A percentile compares a stretch with the other conserved stretches of the same genome.
Conservation (phyloP, 2,888 invertebrate species). For the Ligdia adustata region DNA sequence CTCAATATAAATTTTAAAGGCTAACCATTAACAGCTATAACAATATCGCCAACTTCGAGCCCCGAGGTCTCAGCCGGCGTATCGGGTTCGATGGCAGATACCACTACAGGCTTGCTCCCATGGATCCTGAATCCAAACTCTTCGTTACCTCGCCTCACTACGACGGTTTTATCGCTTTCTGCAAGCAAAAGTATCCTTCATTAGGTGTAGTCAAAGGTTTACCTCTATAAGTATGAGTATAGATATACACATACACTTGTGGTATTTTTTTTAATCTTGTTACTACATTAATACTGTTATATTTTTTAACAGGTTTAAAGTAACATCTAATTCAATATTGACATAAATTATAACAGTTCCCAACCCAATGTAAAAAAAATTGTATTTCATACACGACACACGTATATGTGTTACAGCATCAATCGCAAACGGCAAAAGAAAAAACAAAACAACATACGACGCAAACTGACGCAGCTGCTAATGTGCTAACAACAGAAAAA, state of each 20-base stretch:
- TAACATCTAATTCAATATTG: too few species aligned
- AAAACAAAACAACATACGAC: conserved; percentile 4
- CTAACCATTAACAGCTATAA: conserved; percentile 93
- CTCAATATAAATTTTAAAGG: not conserved
- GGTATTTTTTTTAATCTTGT: too few species aligned
- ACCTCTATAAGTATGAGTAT: too few species aligned
- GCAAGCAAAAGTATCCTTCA: too few species aligned
- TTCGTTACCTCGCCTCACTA: conserved; percentile 91
- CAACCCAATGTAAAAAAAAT: too few species aligned
- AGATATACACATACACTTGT: too few species aligned
- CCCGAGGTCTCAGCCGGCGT: conserved; percentile 97
- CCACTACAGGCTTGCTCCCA: conserved; percentile 97
- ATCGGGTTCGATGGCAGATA: conserved; percentile 96
- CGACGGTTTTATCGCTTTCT: conserved; percentile 95
- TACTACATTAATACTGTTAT: too few species aligned
- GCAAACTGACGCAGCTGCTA: conserved; percentile 6
- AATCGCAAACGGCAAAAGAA: not conserved
- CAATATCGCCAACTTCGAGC: conserved; percentile 96
- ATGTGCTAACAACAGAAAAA: conserved; percentile 23
- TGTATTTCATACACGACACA: too few species aligned
- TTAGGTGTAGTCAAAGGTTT: too few species aligned
- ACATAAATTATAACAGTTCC: too few species aligned
- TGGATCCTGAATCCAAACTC: conserved; percentile 98
- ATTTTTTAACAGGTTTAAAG: too few species aligned
- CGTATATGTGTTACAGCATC: too few species aligned